A percentile compares a stretch with the other conserved stretches of the same genome.
These are phyloP conservation scores for Microctonus aethiopoides DNA, from an alignment of 2,888 invertebrate species.

Conservation along the genomic window DNA sequence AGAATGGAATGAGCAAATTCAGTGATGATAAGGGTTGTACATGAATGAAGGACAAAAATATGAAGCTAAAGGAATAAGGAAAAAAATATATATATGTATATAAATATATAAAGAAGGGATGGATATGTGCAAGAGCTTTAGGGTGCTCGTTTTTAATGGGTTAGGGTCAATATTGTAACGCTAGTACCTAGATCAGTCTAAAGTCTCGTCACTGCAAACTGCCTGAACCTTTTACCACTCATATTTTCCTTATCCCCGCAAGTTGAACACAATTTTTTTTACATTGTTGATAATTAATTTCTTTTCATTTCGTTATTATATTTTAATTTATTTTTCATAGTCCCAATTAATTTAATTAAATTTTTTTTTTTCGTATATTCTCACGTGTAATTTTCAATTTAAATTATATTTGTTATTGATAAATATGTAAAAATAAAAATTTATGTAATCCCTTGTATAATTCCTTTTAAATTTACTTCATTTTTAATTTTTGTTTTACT, in stretches of 20 bases:
- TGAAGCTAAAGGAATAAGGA: conserved; percentile 14
- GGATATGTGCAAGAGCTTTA: conserved; percentile 37
- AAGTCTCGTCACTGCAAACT: conserved; percentile 67
- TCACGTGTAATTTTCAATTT: conserved; percentile 6
- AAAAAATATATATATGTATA: not conserved
- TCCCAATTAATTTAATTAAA: conserved; percentile 28
- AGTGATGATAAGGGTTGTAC: not conserved
- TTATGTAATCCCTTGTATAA: conserved; percentile 29
- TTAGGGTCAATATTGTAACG: conserved; percentile 61
- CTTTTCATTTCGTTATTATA: conserved; percentile 38
- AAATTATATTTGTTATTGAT: conserved; percentile 32
- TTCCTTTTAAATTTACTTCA: conserved; percentile 26
- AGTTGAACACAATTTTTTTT: conserved; percentile 53
- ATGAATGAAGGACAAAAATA: conserved; percentile 19
- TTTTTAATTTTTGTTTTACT: conserved; percentile 19
- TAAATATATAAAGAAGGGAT: not conserved
- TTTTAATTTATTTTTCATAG: conserved; percentile 41
- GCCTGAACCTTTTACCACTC: conserved; percentile 58
- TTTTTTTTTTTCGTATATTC: conserved; percentile 37
- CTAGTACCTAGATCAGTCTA: conserved; percentile 68
- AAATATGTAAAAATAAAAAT: conserved; percentile 28
- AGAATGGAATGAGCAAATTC: not conserved
- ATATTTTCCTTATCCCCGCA: conserved; percentile 60
- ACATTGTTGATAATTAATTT: conserved; percentile 34
- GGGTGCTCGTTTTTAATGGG: conserved; percentile 52